Evolutionary conservation across 2,113 vertebrate genomes (phyloP), one percentile per base, ranked within the genome.

Genomic region (Dendrocopos noguchii): DNA sequence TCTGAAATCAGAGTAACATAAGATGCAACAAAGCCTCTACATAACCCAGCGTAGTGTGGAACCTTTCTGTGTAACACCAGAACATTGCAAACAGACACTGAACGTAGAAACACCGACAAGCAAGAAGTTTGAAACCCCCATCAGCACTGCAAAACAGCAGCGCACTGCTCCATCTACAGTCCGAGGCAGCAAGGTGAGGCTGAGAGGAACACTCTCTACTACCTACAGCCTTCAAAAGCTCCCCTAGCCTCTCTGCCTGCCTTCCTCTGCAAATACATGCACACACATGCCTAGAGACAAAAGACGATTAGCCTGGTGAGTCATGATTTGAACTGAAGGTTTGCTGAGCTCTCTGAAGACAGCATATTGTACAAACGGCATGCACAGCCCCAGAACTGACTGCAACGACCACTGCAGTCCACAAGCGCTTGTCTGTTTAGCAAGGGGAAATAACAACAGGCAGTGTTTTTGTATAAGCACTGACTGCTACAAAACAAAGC

Each of bases 291-390:
- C 76, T 80, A 42, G 68, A 95, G 90, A 93, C 88, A 93, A 94
- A 95, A 90, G 90, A 73, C 5, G 28, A 95, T 93, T 74, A 85
- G 68, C 73, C 77, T 63, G 76, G 90, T 88, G 93, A 94, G 85
- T 88, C 88, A 95, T 11, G 73, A 83, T 80, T 56, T 64, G 79
- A 73, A 80, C 87, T 7, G n/a, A 80, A 68, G 93, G 73, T 71
- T 92, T 83, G 68, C 74, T 39, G 87, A 92, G 81, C 89, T 36
- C 68, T 92, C 84, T 74, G 90, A 94, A 94, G 90, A 78, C 33
- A 33, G 68, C 83, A 24, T 4, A 28, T 36, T 31, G 42, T 27
- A 93, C 65, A 46, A 85, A 91, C 3, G 44, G 72, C 84, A 89
- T 6, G 12, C n/a, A 46, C 4, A 3, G 65, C 34, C 5, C 77